These are phyloP conservation scores for Neotoma lepida DNA, from an alignment of 2,113 vertebrate species.

Conservation along the genomic window DNA sequence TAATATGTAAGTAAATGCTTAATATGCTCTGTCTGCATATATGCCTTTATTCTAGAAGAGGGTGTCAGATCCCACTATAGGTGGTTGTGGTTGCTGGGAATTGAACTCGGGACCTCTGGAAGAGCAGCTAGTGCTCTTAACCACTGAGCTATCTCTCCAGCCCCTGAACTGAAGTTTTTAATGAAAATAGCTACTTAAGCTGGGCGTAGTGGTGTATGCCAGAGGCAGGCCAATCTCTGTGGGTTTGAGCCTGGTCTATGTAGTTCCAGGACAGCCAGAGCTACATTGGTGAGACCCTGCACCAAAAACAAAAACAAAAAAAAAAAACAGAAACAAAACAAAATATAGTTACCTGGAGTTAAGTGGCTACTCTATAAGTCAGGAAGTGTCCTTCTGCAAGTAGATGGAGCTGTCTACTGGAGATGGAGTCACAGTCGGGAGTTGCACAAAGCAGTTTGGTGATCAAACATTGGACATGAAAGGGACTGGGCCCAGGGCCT, in stretches of 20 bases:
- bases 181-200: too few relatives aligned
- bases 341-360: neutral
- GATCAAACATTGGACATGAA: neutral
- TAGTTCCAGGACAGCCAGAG: neutral
- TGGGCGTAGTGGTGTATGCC: too few relatives aligned
- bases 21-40: neutral
- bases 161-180: too few relatives aligned
- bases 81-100: neutral
- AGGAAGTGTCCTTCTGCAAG: neutral
- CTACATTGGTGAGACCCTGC: neutral
- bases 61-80: too few relatives aligned
- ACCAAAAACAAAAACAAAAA: neutral
- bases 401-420: constrained; percentile 21
- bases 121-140: neutral
- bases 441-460: neutral
- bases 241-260: neutral
- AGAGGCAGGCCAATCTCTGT: neutral
- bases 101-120: neutral
- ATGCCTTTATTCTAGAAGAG: too few relatives aligned
- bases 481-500: neutral
- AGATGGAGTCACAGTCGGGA: neutral
- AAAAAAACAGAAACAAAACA: neutral
- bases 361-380: neutral
- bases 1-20: too few relatives aligned
- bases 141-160: neutral